phyloP scores from a whole-genome alignment of 2,113 vertebrate species.

The Tragelaphus buxtoni region DNA sequence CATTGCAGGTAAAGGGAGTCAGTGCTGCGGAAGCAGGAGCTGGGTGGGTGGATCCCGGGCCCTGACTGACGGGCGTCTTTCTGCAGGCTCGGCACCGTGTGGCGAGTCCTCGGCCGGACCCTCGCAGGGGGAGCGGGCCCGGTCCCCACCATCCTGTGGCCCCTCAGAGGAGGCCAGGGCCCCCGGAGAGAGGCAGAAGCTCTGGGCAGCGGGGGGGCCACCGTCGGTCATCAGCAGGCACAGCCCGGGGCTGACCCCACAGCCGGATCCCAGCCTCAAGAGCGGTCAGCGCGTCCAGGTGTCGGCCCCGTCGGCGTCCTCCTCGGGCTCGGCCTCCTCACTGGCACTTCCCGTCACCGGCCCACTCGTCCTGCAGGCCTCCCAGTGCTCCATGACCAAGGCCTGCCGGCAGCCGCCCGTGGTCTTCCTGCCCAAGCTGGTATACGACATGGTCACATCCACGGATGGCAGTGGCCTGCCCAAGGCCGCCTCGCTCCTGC shows the following conservation, averaged over 20 bases:
- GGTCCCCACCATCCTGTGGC: conserved; percentile 54
- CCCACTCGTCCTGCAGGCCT: conserved; percentile 75
- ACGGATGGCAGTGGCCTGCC: conserved; percentile 92
- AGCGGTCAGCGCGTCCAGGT: conserved; percentile 48
- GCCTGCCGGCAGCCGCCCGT: conserved; percentile 89
- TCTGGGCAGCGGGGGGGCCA: conserved; percentile 61
- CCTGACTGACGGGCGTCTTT: background rate
- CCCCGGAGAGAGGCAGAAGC: conserved; percentile 69
- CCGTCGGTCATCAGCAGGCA: conserved; percentile 59
- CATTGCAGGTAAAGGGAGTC: rapidly evolving
- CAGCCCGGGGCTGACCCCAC: conserved; percentile 35
- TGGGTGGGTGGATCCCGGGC: rapidly evolving
- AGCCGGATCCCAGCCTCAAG: conserved; percentile 59
- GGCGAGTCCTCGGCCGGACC: conserved; percentile 64
- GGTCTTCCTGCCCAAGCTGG: conserved; percentile 91
- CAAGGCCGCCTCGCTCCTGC: conserved; percentile 93
- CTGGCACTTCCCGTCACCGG: conserved; percentile 77
- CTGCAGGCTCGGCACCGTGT: conserved; percentile 69
- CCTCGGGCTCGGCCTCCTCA: conserved; percentile 82
- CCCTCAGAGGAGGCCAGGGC: conserved; percentile 66
- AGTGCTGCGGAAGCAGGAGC: rapidly evolving
- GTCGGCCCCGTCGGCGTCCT: conserved; percentile 62
- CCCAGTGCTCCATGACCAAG: conserved; percentile 88
- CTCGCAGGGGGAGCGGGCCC: conserved; percentile 54
- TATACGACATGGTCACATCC: conserved; percentile 90